phyloP scores from a whole-genome alignment of 2,797 vertebrate genomes.

The Brotula barbata region DNA sequence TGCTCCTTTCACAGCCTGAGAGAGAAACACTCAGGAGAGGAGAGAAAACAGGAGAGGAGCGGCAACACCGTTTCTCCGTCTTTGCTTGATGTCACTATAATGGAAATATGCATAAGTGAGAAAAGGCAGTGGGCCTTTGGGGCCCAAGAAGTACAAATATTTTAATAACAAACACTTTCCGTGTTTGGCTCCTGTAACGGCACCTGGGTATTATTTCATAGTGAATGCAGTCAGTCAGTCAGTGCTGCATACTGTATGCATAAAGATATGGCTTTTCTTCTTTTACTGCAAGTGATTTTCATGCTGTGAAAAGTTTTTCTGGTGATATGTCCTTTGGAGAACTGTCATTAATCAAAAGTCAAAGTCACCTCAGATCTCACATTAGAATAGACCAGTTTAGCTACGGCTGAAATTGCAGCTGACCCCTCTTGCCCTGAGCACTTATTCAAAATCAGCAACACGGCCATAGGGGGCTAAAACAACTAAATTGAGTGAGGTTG shows the following conservation, averaged over 20 bases:
- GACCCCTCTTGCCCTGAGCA: constrained; percentile 75
- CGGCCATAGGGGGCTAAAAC: constrained; percentile 75
- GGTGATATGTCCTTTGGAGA: constrained; percentile 77
- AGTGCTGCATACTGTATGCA: constrained; percentile 55
- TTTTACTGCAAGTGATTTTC: constrained; percentile 70
- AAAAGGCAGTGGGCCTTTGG: constrained; percentile 74
- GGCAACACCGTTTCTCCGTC: constrained; percentile 61
- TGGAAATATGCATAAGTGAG: constrained; percentile 77
- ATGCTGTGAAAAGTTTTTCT: constrained; percentile 71
- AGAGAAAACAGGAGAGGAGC: constrained; percentile 57
- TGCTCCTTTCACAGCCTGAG: constrained; percentile 70
- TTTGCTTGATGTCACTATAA: constrained; percentile 78
- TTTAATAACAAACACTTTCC: constrained; percentile 80
- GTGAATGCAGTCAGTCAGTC: constrained; percentile 59
- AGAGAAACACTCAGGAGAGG: constrained; percentile 69
- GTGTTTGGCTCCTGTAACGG: constrained; percentile 71
- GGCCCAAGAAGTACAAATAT: constrained; percentile 77
- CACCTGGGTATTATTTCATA: constrained; percentile 72
- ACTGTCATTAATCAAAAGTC: constrained; percentile 82
- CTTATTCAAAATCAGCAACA: constrained; percentile 80
- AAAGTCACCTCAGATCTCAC: constrained; percentile 81
- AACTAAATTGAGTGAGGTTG: constrained; percentile 76
- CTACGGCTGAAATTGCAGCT: constrained; percentile 77
- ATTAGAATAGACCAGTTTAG: constrained; percentile 79
- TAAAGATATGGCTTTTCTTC: constrained; percentile 67